Percentiles rank a stretch among this genome's conserved stretches.
phyloP scores from a whole-genome alignment of 2,888 invertebrate genomes.

The Coenonympha arcania region DNA sequence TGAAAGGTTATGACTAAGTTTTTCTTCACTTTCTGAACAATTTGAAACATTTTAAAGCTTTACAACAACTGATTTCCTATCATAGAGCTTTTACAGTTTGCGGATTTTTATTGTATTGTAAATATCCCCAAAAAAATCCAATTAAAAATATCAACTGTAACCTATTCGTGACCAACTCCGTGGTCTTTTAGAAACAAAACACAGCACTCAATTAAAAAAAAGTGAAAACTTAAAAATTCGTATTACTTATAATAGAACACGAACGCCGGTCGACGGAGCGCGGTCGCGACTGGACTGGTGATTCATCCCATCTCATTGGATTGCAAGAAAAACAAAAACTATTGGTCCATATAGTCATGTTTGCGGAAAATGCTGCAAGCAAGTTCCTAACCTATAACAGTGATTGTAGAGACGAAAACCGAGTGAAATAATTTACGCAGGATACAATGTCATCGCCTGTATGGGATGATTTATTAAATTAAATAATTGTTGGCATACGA shows the following conservation, averaged over 20 bases:
- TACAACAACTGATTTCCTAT: too few relatives aligned
- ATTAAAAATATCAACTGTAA: slow-evolving; percentile 3
- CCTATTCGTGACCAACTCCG: slow-evolving; percentile 13
- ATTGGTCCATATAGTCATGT: slow-evolving; percentile 13
- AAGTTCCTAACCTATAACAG: slow-evolving; percentile 14
- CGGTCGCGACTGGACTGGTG: slow-evolving; percentile 62
- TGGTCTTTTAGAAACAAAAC: slow-evolving; percentile 12
- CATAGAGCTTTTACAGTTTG: too few relatives aligned
- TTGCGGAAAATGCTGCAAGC: slow-evolving; percentile 4
- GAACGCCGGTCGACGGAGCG: slow-evolving; percentile 42
- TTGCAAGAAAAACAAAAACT: slow-evolving; percentile 37
- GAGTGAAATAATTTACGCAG: slow-evolving; percentile 9
- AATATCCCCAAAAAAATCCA: slow-evolving; percentile 9
- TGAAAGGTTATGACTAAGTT: too few relatives aligned
- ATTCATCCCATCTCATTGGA: slow-evolving; percentile 55
- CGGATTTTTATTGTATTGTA: too few relatives aligned
- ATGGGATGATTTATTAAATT: slow-evolving; percentile 17
- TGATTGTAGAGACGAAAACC: slow-evolving; percentile 13
- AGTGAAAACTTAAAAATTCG: slow-evolving; percentile 29
- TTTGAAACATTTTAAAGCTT: too few relatives aligned
- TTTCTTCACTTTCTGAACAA: too few relatives aligned
- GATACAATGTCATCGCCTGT: background rate
- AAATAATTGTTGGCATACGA: slow-evolving; percentile 20
- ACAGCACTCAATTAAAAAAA: slow-evolving; percentile 17
- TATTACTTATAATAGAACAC: slow-evolving; percentile 35